Evolutionary conservation across 1,140 invertebrate genomes (phyloP), one percentile per base, ranked within the genome.

Genomic region (Hyles euphorbiae): DNA sequence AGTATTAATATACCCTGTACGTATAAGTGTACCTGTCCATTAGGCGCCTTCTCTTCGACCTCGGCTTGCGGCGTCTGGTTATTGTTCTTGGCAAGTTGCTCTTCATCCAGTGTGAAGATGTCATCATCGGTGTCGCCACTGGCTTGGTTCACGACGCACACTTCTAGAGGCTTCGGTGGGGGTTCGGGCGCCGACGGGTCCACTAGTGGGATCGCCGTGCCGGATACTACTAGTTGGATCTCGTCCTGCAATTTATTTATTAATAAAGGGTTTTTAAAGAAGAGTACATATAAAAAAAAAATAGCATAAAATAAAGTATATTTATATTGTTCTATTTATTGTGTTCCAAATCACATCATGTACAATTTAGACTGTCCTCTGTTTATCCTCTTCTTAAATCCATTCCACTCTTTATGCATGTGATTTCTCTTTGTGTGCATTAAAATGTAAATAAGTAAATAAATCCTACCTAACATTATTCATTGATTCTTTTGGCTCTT

Each of bases 211-310:
- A 83, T 76, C 0, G 82, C 83, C 0, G 83, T 74, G 0, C 83
- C 83, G 0, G 78, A 81, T 4, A 85, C 76, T 6, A 94, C 93
- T 46, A 98, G 88, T 83, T 98, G 97, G 63, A 98, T 93, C 89
- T 98, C 96, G 81, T 98, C 97, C 89, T 93, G 62, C 6, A 46
- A 51, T 50, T 5, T 44, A 56, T 7, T 7, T 5, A 56, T 48
- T 9, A 5, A 44, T 45, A 54, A 11, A 36, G 3, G 36, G 3
- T 4, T 7, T 36, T 36, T 36, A 4, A 36, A 36, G 36, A 3
- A 3, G 3, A 36, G 36, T 36, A n/a, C 36, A 36, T 3, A 36
- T 36, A 4, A 36, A 36, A 36, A 36, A 36, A 36, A 36, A 36
- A 36, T 36, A 36, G 3, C 7, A 7, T 36, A 36, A n/a, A n/a